Percentiles rank a stretch among this genome's conserved stretches.
Evolutionary conservation across 2,113 vertebrate genomes (phyloP).

Genomic region (Perca fluviatilis): DNA sequence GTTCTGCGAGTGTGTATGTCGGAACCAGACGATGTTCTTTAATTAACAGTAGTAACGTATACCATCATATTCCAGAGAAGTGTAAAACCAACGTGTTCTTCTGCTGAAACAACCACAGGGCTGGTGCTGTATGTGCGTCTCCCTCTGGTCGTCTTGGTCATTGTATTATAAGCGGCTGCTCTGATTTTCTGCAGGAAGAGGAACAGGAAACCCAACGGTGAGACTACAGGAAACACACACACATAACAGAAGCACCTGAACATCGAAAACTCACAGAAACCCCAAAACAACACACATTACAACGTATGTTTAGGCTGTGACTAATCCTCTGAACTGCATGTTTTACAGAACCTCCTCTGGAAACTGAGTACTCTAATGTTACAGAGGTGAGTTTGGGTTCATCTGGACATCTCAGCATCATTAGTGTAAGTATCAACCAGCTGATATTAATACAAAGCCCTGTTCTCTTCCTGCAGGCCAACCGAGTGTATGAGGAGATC

Average conservation of each 20-base stretch:
- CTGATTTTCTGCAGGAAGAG: conserved; percentile 28
- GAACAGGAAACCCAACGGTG: not conserved
- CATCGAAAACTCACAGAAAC: not conserved
- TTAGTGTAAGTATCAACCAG: not conserved
- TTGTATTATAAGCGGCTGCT: not conserved
- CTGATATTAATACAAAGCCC: not conserved
- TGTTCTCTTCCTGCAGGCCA: conserved; percentile 17
- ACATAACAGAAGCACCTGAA: not conserved
- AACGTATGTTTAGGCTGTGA: not conserved
- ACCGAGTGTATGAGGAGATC: not conserved
- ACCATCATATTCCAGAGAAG: no score
- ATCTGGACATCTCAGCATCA: not conserved
- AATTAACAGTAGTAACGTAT: no score
- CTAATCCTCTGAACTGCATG: not conserved
- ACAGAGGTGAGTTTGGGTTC: conserved; percentile 6
- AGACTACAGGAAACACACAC: not conserved
- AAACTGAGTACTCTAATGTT: fast-evolving
- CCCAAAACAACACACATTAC: not conserved
- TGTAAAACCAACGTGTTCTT: no score
- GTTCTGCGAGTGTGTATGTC: no score
- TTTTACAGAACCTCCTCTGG: conserved; percentile 11
- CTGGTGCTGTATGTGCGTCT: no score
- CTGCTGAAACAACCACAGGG: no score
- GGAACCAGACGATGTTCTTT: no score
- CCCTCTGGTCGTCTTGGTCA: no score